Base-by-base conservation (phyloP, 2,113 vertebrate genomes). In the Lophius piscatorius region DNA sequence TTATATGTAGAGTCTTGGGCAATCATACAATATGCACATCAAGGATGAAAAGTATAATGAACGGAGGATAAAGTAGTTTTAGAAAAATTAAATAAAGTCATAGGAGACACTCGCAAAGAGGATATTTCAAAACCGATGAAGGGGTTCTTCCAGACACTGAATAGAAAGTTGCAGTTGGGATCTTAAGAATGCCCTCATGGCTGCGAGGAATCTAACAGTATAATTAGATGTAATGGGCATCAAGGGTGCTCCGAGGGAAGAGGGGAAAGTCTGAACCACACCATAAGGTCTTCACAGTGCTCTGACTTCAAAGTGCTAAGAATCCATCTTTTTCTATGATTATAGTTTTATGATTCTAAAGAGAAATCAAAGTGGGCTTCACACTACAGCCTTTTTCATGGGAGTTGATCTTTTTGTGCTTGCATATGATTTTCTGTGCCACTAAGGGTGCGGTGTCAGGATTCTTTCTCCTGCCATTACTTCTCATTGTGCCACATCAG, bases 201-300 rank as follows among this genome's bases (percentile, higher is more conserved):
- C 61, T 20, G 48, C 21, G 52, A 33, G 28, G 38, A 76, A 13
- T 61, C 28, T 79, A 63, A 70, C 51, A 65, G 67, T 66, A 77
- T 81, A 74, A 81, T 70, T 57, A 68, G 28, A 44, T 56, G 51
- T 76, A 83, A 86, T 76, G 33, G 57, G 61, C 41, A 77, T 63
- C 50, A 54, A 56, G 76, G 58, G 70, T 60, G 50, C 61, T 68
- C 40, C 42, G 51, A 44, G 42, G 41, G 9, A 51, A 67, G 46
- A 60, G 22, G 45, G 14, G 14, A 14, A 57, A 70, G 45, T 57
- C 44, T 72, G 58, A 40, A 71, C 36, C 47, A 44, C 47, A 69
- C 63, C 55, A 38, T 4, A 63, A 39, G 21, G 39, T 68, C 51
- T 72, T 75, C 56, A 49, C 23, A 67, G 63, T 66, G 57, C 35